Evolutionary conservation across 2,888 invertebrate genomes (phyloP), one percentile per base, ranked within the genome.

Genomic region (Spodoptera exigua): DNA sequence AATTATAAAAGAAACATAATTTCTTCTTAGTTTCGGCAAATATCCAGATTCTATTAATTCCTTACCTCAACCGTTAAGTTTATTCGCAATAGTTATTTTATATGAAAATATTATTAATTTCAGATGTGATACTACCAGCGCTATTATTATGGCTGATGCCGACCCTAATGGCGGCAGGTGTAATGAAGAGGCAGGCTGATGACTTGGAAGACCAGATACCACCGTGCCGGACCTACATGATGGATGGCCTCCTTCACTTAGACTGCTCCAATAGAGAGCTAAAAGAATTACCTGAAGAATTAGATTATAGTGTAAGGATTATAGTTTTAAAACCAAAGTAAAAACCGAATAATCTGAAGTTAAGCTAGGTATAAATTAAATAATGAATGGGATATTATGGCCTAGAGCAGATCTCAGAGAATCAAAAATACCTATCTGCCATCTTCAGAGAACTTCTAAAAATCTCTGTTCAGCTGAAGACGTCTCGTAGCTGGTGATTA

Each of bases 191-290:
- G 10, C 61, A 77, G 9, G 80, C 79, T 1, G 80, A 81, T 1
- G 81, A 80, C 2, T 64, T 79, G 1, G 84, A 83, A 0, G 80
- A 79, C 0, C 71, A 77, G 0, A 27, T 27, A 27, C 27, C 27
- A 7, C 61, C 78, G 4, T 93, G 93, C 61, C 70, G 61, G 1
- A 82, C 80, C 0, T 92, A 90, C 61, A 84, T 75, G 3, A 60
- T 81, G 5, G 81, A 85, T 27, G 79, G 81, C 0, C 60, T 85
- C 1, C 59, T 85, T 4, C 74, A 89, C 18, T 54, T 92, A 2
- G 93, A 94, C 71, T 94, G 94, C 67, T 84, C 91, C 0, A 81
- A 90, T 53, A 80, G 83, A 47, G 89, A 83, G 1, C 82, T 95
- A 2, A 84, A 74, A 11, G 89, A 91, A 10, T 68, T 95, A 18